These are phyloP conservation scores for Oxycera nigricornis DNA, from an alignment of 2,888 invertebrate species.

Conservation along the genomic window DNA sequence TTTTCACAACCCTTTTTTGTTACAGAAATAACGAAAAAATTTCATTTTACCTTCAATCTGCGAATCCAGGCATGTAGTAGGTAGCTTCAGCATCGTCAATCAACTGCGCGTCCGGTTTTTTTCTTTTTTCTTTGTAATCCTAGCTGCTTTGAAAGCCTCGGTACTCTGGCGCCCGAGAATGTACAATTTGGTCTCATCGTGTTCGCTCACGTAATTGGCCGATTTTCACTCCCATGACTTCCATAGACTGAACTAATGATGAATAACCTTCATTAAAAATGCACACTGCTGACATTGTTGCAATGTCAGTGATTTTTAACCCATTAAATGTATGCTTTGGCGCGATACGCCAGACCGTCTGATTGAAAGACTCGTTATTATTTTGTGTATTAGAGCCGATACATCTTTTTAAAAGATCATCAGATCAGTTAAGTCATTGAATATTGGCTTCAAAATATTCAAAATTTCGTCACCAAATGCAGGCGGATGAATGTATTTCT, in stretches of 20 bases:
- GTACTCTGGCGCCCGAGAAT: neutral
- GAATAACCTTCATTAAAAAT: neutral
- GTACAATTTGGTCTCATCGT: neutral
- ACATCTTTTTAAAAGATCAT: conserved; percentile 23
- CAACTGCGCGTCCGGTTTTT: neutral
- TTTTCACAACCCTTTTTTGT: too few relatives aligned
- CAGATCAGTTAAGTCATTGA: neutral
- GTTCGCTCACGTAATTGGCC: neutral
- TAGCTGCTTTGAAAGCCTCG: neutral
- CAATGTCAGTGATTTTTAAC: conserved; percentile 13
- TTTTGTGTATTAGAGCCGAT: conserved; percentile 44
- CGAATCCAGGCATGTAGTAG: conserved; percentile 1
- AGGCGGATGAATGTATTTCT: neutral
- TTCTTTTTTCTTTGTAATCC: neutral
- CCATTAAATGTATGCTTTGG: conserved; percentile 44
- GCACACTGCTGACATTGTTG: neutral
- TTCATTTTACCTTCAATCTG: neutral
- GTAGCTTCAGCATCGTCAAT: conserved; percentile 1
- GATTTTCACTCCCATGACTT: conserved; percentile 1
- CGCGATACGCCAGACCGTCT: conserved; percentile 43
- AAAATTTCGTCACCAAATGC: neutral
- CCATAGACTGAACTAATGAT: neutral
- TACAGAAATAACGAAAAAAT: neutral
- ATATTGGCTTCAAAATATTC: conserved; percentile 2
- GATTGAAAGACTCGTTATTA: conserved; percentile 43